Evolutionary conservation across 1,140 invertebrate genomes (phyloP).

Genomic region (Penaeus vannamei): DNA sequence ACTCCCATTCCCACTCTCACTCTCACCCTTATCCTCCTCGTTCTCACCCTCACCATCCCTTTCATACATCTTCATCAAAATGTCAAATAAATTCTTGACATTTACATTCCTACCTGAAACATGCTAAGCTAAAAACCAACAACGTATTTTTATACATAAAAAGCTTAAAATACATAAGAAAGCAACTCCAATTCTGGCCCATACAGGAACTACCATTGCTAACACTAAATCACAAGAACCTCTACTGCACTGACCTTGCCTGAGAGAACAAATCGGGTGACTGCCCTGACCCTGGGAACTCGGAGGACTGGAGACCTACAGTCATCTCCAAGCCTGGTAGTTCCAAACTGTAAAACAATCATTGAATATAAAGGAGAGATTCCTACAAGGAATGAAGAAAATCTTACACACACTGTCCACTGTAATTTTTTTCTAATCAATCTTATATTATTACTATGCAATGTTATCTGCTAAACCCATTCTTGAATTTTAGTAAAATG

Average conservation of each 20-base stretch:
- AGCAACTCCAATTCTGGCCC: no score
- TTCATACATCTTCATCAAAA: no score
- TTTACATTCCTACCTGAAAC: no score
- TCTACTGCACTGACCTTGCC: conserved; percentile 26
- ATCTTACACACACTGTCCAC: neutral
- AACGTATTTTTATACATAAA: no score
- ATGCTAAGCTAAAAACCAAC: no score
- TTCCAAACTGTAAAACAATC: conserved; percentile 36
- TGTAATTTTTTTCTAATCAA: neutral
- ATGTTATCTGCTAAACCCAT: neutral
- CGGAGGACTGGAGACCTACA: conserved; percentile 36
- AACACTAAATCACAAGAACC: neutral
- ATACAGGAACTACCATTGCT: no score
- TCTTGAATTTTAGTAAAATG: neutral
- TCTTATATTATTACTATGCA: neutral
- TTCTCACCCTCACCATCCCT: no score
- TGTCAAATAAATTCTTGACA: no score
- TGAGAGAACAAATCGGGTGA: conserved; percentile 45
- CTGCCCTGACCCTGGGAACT: conserved; percentile 27
- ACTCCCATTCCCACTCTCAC: no score
- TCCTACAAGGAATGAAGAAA: neutral
- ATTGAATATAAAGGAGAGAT: neutral
- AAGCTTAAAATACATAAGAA: no score
- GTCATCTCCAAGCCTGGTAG: conserved; percentile 58
- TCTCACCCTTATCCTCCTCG: no score